phyloP scores from a whole-genome alignment of 2,113 vertebrate species.

The Mus spicilegus region DNA sequence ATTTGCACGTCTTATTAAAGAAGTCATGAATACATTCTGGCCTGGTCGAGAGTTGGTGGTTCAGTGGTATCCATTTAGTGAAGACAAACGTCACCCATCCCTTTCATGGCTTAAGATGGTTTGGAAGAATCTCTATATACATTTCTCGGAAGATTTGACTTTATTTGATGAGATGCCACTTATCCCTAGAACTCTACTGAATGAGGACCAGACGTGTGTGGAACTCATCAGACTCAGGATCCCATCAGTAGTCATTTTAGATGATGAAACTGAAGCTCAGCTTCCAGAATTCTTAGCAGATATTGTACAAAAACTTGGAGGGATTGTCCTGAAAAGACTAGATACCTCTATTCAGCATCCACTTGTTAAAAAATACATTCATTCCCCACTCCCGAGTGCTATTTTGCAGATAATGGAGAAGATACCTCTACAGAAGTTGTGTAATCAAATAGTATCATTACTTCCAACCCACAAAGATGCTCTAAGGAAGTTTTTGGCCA shows the following conservation, averaged over 20 bases:
- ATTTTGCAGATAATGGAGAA: conserved; percentile 96
- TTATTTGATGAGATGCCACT: conserved; percentile 98
- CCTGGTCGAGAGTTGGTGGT: conserved; percentile 94
- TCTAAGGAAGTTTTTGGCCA: conserved; percentile 93
- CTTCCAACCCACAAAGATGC: conserved; percentile 91
- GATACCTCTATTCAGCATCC: conserved; percentile 96
- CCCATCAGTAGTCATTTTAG: conserved; percentile 94
- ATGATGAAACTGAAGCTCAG: conserved; percentile 90
- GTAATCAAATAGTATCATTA: conserved; percentile 90
- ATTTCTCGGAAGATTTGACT: conserved; percentile 95
- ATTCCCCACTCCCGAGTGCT: conserved; percentile 91
- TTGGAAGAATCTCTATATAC: conserved; percentile 97
- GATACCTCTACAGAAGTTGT: conserved; percentile 91
- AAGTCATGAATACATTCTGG: conserved; percentile 93
- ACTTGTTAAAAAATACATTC: conserved; percentile 95
- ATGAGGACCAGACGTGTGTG: conserved; percentile 87
- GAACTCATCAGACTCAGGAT: conserved; percentile 94
- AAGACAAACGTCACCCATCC: conserved; percentile 92
- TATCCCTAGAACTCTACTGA: conserved; percentile 92
- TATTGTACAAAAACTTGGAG: conserved; percentile 94
- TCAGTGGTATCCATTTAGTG: conserved; percentile 93
- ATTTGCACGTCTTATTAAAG: conserved; percentile 96
- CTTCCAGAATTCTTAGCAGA: conserved; percentile 92
- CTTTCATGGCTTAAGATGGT: conserved; percentile 95
- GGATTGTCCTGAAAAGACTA: conserved; percentile 93